A percentile compares a stretch with the other conserved stretches of the same genome.
Evolutionary conservation across 2,113 vertebrate genomes (phyloP).

Genomic region (Python bivittatus): DNA sequence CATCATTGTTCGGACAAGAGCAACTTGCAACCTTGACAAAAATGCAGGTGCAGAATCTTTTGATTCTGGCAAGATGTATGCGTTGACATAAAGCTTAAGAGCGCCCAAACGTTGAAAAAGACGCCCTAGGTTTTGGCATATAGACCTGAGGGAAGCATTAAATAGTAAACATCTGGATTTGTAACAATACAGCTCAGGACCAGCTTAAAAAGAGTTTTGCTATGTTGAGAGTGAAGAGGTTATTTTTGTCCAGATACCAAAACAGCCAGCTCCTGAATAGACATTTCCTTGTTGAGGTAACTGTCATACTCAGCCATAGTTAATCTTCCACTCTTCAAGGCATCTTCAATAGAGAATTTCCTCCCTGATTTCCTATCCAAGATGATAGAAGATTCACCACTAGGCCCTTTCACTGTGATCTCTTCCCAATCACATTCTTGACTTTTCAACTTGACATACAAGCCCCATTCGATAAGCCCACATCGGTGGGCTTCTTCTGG

Average conservation of each 20-base stretch:
- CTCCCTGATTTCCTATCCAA: constrained; percentile 93
- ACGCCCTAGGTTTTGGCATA: constrained; percentile 44
- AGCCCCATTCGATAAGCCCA: constrained; percentile 94
- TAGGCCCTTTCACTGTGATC: constrained; percentile 90
- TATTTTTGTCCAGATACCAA: constrained; percentile 86
- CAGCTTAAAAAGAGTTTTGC: constrained; percentile 32
- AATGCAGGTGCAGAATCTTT: background rate
- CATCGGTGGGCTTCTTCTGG: constrained; percentile 91
- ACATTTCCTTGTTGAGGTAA: constrained; percentile 93
- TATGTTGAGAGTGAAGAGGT: constrained; percentile 39
- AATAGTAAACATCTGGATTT: constrained; percentile 51
- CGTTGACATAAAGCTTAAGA: constrained; percentile 29
- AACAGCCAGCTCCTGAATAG: constrained; percentile 92
- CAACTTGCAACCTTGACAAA: constrained; percentile 30
- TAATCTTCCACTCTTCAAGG: constrained; percentile 83
- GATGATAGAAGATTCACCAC: constrained; percentile 88
- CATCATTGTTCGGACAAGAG: background rate
- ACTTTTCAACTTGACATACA: constrained; percentile 92
- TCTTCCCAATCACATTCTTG: constrained; percentile 99
- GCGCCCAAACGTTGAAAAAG: constrained; percentile 39
- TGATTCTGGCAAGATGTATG: constrained; percentile 22
- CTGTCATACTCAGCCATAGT: constrained; percentile 83
- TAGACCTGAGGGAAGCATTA: constrained; percentile 35
- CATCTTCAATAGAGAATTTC: constrained; percentile 94
- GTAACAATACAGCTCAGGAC: constrained; percentile 45